Percentiles rank a stretch among this genome's conserved stretches.
Evolutionary conservation across 2,113 vertebrate genomes (phyloP).

Genomic region (Carassius gibelio): DNA sequence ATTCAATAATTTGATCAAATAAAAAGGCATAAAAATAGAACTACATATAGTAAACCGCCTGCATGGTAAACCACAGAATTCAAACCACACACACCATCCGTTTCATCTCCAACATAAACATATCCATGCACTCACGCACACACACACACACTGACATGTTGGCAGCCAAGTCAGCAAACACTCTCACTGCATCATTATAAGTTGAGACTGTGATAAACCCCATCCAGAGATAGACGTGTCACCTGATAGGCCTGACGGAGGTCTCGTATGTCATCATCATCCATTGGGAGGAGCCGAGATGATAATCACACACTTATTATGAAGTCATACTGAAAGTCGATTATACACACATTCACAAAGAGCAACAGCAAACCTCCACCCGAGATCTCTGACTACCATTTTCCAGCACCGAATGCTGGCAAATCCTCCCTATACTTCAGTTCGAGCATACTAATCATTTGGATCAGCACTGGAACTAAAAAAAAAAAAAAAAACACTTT

Average conservation of each 20-base stretch:
- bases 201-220: constrained; percentile 78
- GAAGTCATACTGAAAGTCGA: constrained; percentile 43
- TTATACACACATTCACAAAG: constrained; percentile 27
- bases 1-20: not conserved
- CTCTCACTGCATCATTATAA: constrained; percentile 75
- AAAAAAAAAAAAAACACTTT: not conserved
- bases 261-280: constrained; percentile 68
- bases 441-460: not conserved
- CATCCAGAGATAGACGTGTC: constrained; percentile 78
- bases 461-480: not conserved
- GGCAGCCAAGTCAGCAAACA: constrained; percentile 79
- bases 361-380: constrained; percentile 22
- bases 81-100: constrained; percentile 44
- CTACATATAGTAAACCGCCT: not conserved
- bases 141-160: constrained; percentile 67
- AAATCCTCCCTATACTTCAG: constrained; percentile 6
- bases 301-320: constrained; percentile 24
- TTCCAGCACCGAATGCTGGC: not conserved
- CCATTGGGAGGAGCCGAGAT: constrained; percentile 71
- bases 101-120: constrained; percentile 47
- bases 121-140: constrained; percentile 33
- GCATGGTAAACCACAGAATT: constrained; percentile 16
- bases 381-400: constrained; percentile 20
- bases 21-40: constrained; percentile 10
- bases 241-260: constrained; percentile 77